A percentile compares a stretch with the other conserved stretches of the same genome.
phyloP scores from a whole-genome alignment of 2,888 invertebrate species.

The Poecilus cupreus region DNA sequence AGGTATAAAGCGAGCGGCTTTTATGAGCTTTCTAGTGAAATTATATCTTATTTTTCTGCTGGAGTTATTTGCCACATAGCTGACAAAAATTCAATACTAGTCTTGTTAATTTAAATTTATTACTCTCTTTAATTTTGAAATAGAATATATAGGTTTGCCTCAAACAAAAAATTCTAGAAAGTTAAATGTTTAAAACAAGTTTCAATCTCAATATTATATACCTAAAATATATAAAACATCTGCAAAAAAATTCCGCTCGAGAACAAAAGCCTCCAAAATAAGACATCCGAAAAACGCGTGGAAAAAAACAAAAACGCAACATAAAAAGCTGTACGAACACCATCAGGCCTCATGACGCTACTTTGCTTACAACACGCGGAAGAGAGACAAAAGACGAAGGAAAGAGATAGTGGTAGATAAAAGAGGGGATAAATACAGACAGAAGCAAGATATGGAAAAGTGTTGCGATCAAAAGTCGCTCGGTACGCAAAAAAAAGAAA shows the following conservation, averaged over 20 bases:
- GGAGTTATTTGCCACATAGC: no score
- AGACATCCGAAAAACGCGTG: conserved; percentile 3
- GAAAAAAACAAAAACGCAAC: background rate
- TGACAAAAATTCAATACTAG: no score
- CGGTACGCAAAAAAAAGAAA: conserved; percentile 29
- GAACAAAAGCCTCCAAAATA: background rate
- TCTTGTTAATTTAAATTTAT: no score
- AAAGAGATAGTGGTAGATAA: background rate
- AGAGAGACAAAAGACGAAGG: background rate
- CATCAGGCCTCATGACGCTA: background rate
- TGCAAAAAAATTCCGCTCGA: background rate
- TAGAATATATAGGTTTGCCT: no score
- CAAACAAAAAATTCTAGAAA: no score
- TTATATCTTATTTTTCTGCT: no score
- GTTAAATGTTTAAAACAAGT: no score
- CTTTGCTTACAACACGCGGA: background rate
- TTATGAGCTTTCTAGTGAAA: no score
- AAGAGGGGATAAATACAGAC: conserved; percentile 16
- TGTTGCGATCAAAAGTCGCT: conserved; percentile 49
- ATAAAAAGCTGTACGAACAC: background rate
- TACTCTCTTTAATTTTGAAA: no score
- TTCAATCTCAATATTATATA: no score
- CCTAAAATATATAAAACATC: no score
- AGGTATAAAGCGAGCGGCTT: no score
- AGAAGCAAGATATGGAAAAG: conserved; percentile 48